phyloP scores from a whole-genome alignment of 2,113 vertebrate genomes.

The Tretioscincus oriximinensis region DNA sequence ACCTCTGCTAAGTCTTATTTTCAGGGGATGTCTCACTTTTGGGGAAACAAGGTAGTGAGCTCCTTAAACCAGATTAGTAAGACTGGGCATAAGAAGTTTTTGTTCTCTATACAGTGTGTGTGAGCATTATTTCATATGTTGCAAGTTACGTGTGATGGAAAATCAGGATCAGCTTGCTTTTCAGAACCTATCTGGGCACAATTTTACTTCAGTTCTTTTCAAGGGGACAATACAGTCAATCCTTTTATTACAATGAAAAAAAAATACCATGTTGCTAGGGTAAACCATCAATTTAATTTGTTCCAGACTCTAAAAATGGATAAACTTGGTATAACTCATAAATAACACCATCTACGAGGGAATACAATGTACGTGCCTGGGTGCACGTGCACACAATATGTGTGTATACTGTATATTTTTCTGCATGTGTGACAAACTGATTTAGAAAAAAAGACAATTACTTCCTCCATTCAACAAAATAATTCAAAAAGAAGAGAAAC shows the following conservation, averaged over 20 bases:
- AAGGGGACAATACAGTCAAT: slow-evolving; percentile 27
- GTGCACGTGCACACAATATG: background rate
- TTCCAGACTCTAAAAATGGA: slow-evolving; percentile 48
- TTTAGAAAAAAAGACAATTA: slow-evolving; percentile 41
- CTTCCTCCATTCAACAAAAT: slow-evolving; percentile 43
- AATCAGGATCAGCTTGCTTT: slow-evolving; percentile 25
- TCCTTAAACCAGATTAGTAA: too few relatives aligned
- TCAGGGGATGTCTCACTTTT: too few relatives aligned
- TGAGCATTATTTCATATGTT: background rate
- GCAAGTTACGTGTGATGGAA: background rate
- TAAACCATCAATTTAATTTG: slow-evolving; percentile 53
- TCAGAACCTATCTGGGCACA: background rate
- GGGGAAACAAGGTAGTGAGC: too few relatives aligned
- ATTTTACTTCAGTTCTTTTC: slow-evolving; percentile 37
- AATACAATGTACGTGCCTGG: background rate
- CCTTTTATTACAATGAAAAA: slow-evolving; percentile 37
- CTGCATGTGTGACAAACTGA: background rate
- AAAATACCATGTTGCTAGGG: background rate
- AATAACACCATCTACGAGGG: slow-evolving; percentile 27
- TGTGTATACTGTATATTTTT: too few relatives aligned
- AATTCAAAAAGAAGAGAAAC: slow-evolving; percentile 50
- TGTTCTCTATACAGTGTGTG: background rate
- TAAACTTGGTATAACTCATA: slow-evolving; percentile 42
- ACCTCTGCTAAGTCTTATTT: too few relatives aligned
- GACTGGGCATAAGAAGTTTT: too few relatives aligned